Base-by-base conservation (phyloP, 2,797 vertebrate species). In the Lutjanus argentimaculatus region DNA sequence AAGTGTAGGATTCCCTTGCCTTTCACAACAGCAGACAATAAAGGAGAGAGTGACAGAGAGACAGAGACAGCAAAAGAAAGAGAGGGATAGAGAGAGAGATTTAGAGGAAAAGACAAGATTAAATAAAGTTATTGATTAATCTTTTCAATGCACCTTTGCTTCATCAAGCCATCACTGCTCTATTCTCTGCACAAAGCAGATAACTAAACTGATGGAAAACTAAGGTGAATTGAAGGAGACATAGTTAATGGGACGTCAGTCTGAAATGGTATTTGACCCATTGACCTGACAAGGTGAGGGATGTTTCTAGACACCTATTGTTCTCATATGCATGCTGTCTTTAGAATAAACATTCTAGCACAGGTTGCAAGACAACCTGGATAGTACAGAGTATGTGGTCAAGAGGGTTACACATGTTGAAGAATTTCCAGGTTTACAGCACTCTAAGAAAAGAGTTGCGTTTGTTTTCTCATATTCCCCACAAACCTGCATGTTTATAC, bases 61-160 rank as follows among this genome's bases (percentile, higher is more conserved):
- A 36, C 30, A 36, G 30, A 36, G 30, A 36, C 30, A 36, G 30
- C 19, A 17, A 19, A 16, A 36, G 17, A 40, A 15, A 21, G 56
- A 43, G 19, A 55, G 62, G 65, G 25, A 21, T 4, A 61, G 46
- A 40, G 42, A 10, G 36, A 58, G 45, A 51, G 3, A 67, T 63
- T 48, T 2, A 68, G 17, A 42, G 46, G 36, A n/a, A 74, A 86
- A 19, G 57, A 7, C 59, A 84, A 87, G 79, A 67, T 73, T 79
- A 84, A 86, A 83, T 74, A 71, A 86, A 82, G 48, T 19, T 74
- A 89, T 86, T 82, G 79, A 87, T 89, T 75, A 52, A 80, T 82
- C 57, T 72, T 82, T 75, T 52, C 59, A 68, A 40, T 74, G 75
- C 62, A 59, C 72, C 71, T 79, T 59, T 78, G 67, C 81, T 75